Percentiles rank a stretch among this genome's conserved stretches.
phyloP scores from a whole-genome alignment of 2,113 vertebrate species.

The Toxotes jaculatrix region DNA sequence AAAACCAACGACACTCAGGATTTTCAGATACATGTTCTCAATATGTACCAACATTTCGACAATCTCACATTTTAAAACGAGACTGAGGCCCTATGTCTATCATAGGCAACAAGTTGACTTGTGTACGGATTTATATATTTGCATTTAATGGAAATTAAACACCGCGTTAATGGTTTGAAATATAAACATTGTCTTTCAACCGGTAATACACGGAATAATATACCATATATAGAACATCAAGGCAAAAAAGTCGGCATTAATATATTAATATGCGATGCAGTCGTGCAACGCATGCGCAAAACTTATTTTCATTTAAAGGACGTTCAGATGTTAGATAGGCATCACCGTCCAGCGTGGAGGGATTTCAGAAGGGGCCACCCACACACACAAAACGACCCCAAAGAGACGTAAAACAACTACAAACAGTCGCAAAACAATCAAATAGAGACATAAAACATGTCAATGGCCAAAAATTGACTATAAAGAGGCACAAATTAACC shows the following conservation, averaged over 20 bases:
- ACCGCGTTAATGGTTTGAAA: neutral
- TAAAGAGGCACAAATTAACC: neutral
- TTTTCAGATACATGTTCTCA: neutral
- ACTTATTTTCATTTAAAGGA: neutral
- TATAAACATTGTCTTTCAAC: neutral
- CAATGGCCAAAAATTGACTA: too few relatives aligned
- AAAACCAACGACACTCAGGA: too few relatives aligned
- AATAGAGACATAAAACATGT: too few relatives aligned
- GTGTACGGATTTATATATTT: neutral
- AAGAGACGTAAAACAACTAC: neutral
- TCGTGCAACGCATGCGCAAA: constrained; percentile 2
- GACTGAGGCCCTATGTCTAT: neutral
- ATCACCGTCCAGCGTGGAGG: neutral
- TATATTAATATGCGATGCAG: neutral
- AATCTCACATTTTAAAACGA: neutral
- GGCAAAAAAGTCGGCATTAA: neutral
- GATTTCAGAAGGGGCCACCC: neutral
- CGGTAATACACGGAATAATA: neutral
- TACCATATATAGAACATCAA: neutral
- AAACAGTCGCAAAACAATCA: too few relatives aligned
- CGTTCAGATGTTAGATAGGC: neutral
- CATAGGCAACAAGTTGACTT: constrained; percentile 47
- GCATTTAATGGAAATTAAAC: neutral
- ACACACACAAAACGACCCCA: neutral
- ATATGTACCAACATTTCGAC: neutral